Base-by-base conservation (phyloP, 2,888 invertebrate genomes). In the Napeogenes sylphis region DNA sequence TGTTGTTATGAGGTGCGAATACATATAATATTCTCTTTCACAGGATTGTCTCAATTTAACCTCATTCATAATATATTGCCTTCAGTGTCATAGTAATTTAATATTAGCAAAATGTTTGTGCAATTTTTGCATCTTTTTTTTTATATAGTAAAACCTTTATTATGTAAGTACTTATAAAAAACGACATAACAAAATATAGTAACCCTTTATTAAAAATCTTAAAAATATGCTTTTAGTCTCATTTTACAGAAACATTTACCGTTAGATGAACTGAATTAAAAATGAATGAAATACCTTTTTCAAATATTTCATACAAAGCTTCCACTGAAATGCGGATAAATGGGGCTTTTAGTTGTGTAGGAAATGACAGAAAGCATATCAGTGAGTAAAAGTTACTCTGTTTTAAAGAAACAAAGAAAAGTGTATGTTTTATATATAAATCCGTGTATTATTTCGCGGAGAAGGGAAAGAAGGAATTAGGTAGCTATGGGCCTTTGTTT, bases 381-480 rank as follows among this genome's bases (percentile, higher is more conserved):
- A 64, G 62, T 61, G 62, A 60, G 58, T 58, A 64, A 62, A 67
- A 67, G 67, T 64, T 62, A 62, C 64, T 61, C 61, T 58, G 61
- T 67, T 67, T 58, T 60, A 64, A 58, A 58, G 64, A 64, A 67
- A 67, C 67, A 67, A 67, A 67, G 64, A 60, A 64, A 51, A 58
- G 58, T 62, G 64, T 66, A 63, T 64, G 64, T 64, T 67, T 64
- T 58, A 62, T 67, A 67, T 67, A 67, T 64, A 67, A 62, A 66
- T 62, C 67, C 60, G 67, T 67, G 67, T 64, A 67, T 67, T 67
- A 67, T 67, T 67, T 65, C 56, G 63, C 61, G 62, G 62, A 58
- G 64, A 67, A 64, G 54, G 55, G 54, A 60, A 51, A 64, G 58
- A 59, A 67, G 67, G 67, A 63, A 67, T 67, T 64, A 67, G 67